These are phyloP conservation scores for Tachysurus vachellii DNA, from an alignment of 2,113 vertebrate species.

Conservation along the genomic window DNA sequence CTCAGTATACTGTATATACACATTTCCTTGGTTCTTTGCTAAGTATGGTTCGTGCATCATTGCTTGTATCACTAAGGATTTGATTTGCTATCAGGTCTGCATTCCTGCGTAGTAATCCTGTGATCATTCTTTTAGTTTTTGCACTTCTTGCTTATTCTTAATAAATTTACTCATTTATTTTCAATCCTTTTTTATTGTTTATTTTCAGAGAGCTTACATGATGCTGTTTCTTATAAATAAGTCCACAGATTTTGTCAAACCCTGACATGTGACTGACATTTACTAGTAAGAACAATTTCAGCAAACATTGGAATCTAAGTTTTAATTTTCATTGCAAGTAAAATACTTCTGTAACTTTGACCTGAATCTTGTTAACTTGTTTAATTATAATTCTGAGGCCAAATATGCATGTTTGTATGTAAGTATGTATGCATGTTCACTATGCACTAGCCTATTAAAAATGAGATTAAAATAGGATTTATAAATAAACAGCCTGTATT, in stretches of 20 bases:
- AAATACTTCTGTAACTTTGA: neutral
- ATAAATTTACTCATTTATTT: neutral
- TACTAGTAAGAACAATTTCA: neutral
- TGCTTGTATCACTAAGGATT: neutral
- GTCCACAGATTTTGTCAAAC: neutral
- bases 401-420: neutral
- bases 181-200: neutral
- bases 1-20: neutral
- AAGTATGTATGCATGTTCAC: neutral
- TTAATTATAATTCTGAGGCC: neutral
- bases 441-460: neutral
- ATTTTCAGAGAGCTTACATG: neutral
- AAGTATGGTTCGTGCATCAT: neutral
- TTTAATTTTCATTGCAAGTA: neutral
- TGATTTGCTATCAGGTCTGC: neutral
- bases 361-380: neutral
- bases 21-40: neutral
- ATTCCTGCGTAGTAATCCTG: neutral
- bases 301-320: neutral
- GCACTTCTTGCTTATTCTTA: neutral
- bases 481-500: neutral
- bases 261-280: neutral
- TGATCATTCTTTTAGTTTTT: neutral
- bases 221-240: neutral
- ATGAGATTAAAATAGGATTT: neutral